Base-by-base conservation (phyloP, 1,140 invertebrate species). In the Trichonephila clavipes region DNA sequence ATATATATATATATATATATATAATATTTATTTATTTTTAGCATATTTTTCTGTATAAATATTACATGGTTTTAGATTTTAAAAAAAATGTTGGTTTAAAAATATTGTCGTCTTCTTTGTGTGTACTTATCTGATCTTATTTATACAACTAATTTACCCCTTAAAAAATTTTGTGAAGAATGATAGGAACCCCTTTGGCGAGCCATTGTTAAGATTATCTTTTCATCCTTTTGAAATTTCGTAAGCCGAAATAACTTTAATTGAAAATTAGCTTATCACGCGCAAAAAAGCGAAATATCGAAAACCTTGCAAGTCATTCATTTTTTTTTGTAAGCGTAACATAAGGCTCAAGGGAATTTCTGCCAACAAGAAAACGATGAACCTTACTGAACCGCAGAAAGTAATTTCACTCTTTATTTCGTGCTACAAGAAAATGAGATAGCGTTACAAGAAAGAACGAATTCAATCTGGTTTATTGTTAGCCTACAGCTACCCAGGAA, bases 381-480 rank as follows among this genome's bases (percentile, higher is more conserved):
- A 40, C 34, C 1, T 16, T 34, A 77, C 72, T 40, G 72, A 77
- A 34, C 62, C 62, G 21, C 62, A 64, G 18, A 64, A 81, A 44
- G 28, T 81, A 81, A 81, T 81, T 81, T 34, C 58, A 85, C 24
- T 19, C 51, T 61, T 10, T 16, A 34, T 59, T 85, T 28, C 58
- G 24, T 28, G 16, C n/a, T 4, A 14, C 81, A 8, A 24, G n/a
- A 58, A 61, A 85, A 85, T 85, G 83, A 85, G 51, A 24, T 59
- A 85, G 24, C 51, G 51, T 85, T 51, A n/a, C 3, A 1, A 85
- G 44, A 85, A 85, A 85, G 66, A 44, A 89, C 34, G 88, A 59
- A 89, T 72, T 59, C 64, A 89, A 89, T 89, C 69, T 77, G 40
- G 40, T 44, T 89, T 89, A 89, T 89, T 89, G 88, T 89, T 72